Percentiles rank a stretch among this genome's conserved stretches.
Evolutionary conservation across 2,797 vertebrate genomes (phyloP).

Genomic region (Ciconia nigra): DNA sequence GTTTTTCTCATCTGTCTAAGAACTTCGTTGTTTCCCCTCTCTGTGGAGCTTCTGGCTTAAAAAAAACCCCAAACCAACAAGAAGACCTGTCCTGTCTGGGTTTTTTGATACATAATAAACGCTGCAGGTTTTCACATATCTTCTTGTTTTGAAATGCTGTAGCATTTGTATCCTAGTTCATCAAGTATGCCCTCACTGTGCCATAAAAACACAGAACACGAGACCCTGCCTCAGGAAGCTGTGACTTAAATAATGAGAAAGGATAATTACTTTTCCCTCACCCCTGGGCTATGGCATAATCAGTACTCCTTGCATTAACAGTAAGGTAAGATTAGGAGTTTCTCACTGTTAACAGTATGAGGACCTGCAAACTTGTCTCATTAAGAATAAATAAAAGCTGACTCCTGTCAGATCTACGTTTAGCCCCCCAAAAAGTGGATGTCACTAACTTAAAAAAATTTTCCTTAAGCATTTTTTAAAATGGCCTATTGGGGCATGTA

Average conservation of each 20-base stretch:
- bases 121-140: background rate
- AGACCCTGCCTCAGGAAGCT: background rate
- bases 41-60: background rate
- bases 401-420: background rate
- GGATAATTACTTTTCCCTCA: background rate
- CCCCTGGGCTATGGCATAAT: background rate
- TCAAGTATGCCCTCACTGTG: background rate
- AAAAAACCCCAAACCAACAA: background rate
- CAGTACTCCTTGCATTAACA: background rate
- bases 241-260: background rate
- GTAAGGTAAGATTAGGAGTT: background rate
- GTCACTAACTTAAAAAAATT: background rate
- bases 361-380: background rate
- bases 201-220: background rate
- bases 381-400: background rate
- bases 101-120: background rate
- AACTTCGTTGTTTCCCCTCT: background rate
- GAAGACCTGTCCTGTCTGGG: background rate
- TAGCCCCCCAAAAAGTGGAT: background rate
- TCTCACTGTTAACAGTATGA: background rate
- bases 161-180: background rate
- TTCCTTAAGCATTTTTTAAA: background rate
- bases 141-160: background rate
- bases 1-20: background rate
- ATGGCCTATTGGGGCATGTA: background rate